Evolutionary conservation across 1,140 invertebrate species (phyloP), one percentile per base, ranked within the genome.

Genomic region (Caenorhabditis remanei): DNA sequence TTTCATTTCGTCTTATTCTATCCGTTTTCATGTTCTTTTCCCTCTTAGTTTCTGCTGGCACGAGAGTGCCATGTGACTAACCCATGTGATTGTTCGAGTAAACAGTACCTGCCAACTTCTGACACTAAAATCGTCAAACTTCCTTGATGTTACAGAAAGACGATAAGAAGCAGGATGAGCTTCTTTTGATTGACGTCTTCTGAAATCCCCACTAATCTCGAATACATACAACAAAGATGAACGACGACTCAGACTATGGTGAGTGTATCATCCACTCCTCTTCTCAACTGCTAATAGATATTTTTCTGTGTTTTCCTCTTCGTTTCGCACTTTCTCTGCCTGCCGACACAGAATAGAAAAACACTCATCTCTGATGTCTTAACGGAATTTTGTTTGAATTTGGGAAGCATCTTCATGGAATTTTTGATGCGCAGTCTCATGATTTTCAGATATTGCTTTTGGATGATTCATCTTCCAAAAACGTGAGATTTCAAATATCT

Each of bases 31-130:
- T 41, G 46, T 79, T 32, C 46, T 40, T 46, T 46, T 75, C 19
- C 19, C 67, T 21, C 43, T 24, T 58, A 7, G 13, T 21, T 58
- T 58, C n/a, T 65, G 2, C 13, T 24, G 67, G 40, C 71, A 50
- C 71, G 71, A 79, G 71, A 50, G 71, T 79, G 71, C 46, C 71
- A 79, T 79, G 46, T 79, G 71, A 79, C 71, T 24, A 8, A 24
- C 43, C 32, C 71, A 79, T 79, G 46, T 79, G 71, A 79, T 75
- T 46, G 67, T 79, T 79, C 71, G n/a, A 79, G 71, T 79, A 79
- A 79, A 79, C 71, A 79, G 46, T 79, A 79, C 71, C 61, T 40
- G 24, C 61, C 61, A 50, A 79, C 40, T 48, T 71, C 65, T n/a
- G 41, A 48, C 40, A 48, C 40, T n/a, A 16, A 65, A 7, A 79